Base-by-base conservation (phyloP, 2,888 invertebrate species). In the Phlogophora meticulosa region DNA sequence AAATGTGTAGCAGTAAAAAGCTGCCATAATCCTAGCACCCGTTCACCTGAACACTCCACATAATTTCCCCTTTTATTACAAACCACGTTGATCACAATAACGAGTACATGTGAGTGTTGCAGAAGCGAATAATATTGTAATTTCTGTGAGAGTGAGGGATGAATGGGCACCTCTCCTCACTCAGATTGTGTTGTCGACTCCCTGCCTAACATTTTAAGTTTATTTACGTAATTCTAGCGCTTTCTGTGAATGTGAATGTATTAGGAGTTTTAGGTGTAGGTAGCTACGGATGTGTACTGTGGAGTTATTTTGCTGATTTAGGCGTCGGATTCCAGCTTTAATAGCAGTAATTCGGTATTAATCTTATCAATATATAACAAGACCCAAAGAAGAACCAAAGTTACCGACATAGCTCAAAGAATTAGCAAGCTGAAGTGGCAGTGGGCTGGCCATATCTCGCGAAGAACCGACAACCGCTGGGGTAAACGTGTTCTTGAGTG, bases 111-210 rank as follows among this genome's bases (percentile, higher is more conserved):
- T 75, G 67, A 56, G 55, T 46, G 63, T 75, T 73, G 72, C 75
- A 63, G 24, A 53, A 53, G 34, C 38, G 51, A 61, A 72, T 78
- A 80, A 82, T 81, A 84, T 82, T 76, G 70, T 80, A 80, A 82
- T 85, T 82, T 80, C 74, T 77, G 64, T 46, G 66, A 64, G 61
- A 60, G 55, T 73, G 63, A 51, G 45, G 63, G 65, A 17, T 62
- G 70, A 75, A 63, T 69, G 28, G 28, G 28, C 28, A 65, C 58
- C 49, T 60, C 61, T 61, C 53, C 61, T 55, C 63, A 57, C 64
- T 60, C 64, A 57, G 42, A 57, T 58, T 57, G 61, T 65, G 60
- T 68, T 61, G 75, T 71, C 36, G 66, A 58, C 34, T 52, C 61
- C 38, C 34, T 55, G 34, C 58, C 46, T 42, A 52, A 69, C 78